Percentiles rank a stretch among this genome's conserved stretches.
Evolutionary conservation across 2,113 vertebrate genomes (phyloP).

Genomic region (Pachyramphus minor): DNA sequence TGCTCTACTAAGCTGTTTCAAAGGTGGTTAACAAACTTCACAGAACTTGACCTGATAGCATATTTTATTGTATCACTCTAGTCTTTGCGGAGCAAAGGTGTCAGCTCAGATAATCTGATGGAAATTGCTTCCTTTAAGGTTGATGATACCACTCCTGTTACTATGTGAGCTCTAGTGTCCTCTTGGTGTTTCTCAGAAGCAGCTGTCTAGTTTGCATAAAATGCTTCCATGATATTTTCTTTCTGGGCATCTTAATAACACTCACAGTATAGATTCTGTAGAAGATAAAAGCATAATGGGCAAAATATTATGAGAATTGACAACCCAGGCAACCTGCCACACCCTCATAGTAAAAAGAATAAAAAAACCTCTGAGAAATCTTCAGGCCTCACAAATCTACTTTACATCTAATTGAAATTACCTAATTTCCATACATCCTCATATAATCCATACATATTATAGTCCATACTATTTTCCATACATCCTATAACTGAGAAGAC

Average conservation of each 20-base stretch:
- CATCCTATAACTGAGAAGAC: background rate
- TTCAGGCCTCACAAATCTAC: background rate
- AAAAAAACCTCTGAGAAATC: background rate
- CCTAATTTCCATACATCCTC: background rate
- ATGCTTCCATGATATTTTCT: background rate
- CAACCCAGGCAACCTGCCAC: background rate
- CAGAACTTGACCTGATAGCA: background rate
- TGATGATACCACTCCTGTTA: background rate
- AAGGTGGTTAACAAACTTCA: background rate
- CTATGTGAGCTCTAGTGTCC: background rate
- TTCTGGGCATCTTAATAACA: background rate
- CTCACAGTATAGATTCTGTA: background rate
- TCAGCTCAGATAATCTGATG: background rate
- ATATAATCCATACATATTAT: too few relatives aligned
- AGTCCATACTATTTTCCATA: too few relatives aligned
- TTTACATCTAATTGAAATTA: background rate
- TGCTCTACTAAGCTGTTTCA: background rate
- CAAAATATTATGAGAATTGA: background rate
- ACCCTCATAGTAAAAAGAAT: background rate
- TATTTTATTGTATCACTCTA: background rate
- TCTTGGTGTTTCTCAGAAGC: background rate
- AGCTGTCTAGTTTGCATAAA: background rate
- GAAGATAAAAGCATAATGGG: background rate
- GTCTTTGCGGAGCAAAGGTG: background rate
- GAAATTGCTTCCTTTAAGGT: background rate